Evolutionary conservation across 2,888 invertebrate genomes (phyloP).

Genomic region (Zygaena filipendulae): DNA sequence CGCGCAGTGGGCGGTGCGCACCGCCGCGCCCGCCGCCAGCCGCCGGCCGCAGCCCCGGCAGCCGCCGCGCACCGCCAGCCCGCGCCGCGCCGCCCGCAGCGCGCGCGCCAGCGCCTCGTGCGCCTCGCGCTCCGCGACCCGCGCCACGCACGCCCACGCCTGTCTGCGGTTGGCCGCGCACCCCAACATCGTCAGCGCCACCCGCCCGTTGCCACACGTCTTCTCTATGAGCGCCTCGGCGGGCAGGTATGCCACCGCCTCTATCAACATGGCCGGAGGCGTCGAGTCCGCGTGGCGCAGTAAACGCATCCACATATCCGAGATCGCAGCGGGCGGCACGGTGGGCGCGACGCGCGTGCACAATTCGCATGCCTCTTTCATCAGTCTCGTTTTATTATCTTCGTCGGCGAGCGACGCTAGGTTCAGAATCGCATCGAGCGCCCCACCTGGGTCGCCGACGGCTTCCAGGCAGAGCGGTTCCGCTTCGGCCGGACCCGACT

Average conservation of each 20-base stretch:
- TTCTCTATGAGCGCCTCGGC: constrained; percentile 28
- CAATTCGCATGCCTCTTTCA: constrained; percentile 32
- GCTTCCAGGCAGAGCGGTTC: constrained; percentile 51
- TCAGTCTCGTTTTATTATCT: constrained; percentile 18
- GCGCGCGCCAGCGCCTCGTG: constrained; percentile 38
- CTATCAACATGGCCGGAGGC: constrained; percentile 35
- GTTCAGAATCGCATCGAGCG: constrained; percentile 37
- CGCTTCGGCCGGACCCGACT: constrained; percentile 33
- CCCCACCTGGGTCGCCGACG: constrained; percentile 42
- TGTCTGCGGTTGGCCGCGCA: constrained; percentile 19
- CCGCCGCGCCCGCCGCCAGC: constrained; percentile 22
- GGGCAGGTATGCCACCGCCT: constrained; percentile 41
- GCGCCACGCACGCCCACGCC: constrained; percentile 28
- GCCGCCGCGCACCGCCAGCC: constrained; percentile 35
- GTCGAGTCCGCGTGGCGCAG: constrained; percentile 25
- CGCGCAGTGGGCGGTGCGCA: constrained; percentile 41
- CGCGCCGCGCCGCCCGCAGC: constrained; percentile 33
- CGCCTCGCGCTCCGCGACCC: constrained; percentile 29
- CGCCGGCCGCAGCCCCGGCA: constrained; percentile 35
- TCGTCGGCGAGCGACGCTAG: constrained; percentile 17
- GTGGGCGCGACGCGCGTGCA: constrained; percentile 35
- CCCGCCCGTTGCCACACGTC: constrained; percentile 26
- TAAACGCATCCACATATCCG: constrained; percentile 36
- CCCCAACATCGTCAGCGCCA: constrained; percentile 28
- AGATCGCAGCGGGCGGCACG: constrained; percentile 27